phyloP scores from a whole-genome alignment of 1,140 invertebrate species.

The Ceratosolen solmsi region DNA sequence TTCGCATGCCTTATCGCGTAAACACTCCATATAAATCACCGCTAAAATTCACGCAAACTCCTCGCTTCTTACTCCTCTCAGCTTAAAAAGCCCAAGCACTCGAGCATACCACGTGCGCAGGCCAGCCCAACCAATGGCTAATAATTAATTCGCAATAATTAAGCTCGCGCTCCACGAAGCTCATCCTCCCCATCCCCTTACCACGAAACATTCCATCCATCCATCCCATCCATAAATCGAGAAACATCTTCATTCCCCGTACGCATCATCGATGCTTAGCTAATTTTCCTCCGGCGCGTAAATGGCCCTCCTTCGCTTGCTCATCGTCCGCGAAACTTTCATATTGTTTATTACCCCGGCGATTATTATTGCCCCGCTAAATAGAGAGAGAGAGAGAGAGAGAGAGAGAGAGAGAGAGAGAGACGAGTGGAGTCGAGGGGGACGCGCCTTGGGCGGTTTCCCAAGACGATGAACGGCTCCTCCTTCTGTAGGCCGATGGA shows the following conservation, averaged over 20 bases:
- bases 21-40: neutral
- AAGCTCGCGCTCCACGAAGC: neutral
- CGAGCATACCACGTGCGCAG: neutral
- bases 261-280: neutral
- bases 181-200: no score
- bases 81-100: neutral
- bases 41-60: neutral
- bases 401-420: neutral
- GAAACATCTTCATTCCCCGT: neutral
- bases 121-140: neutral
- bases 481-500: neutral
- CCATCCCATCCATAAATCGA: neutral
- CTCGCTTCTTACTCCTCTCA: neutral
- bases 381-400: neutral
- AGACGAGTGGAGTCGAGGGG: neutral
- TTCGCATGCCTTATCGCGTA: neutral
- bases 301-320: neutral
- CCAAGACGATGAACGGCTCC: constrained; percentile 25
- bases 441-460: neutral
- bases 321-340: neutral
- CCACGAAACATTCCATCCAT: no score
- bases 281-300: neutral
- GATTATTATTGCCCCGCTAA: neutral
- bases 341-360: neutral
- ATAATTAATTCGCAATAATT: neutral